Evolutionary conservation across 1,140 invertebrate species (phyloP), one percentile per base, ranked within the genome.

Genomic region (Teleogryllus occipitalis): DNA sequence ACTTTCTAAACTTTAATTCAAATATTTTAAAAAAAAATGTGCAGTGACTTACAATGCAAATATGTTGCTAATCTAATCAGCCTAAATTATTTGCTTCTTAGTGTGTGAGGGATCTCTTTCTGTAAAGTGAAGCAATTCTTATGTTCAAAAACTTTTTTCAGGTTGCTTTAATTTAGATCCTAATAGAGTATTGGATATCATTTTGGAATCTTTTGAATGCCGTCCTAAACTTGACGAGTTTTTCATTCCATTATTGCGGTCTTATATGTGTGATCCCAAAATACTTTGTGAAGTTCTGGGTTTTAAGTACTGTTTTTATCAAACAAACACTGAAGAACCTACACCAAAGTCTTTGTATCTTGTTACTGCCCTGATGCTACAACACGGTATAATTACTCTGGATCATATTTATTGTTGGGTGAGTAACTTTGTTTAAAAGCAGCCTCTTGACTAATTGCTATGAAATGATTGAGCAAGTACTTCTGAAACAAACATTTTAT

Each of bases 161-260:
- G 97, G 98, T 84, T 98, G 97, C 86, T 99, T 99, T 85, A 98
- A 99, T 89, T 90, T 99, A 83, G 98, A 99, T 88, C 98, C 98
- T 22, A 99, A 99, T 86, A 90, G 98, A 84, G 97, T 99, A 0
- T 87, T 99, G 80, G 98, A 99, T 85, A 93, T 99, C 79, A 94
- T 99, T 81, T 88, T 99, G 80, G 98, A 99, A 87, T 95, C 96
- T 15, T 99, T 99, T 89, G 98, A 99, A 86, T 94, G 93, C 82
- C 91, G 94, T 80, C 92, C 94, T 8, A 85, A 90, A 74, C 82
- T 85, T 14, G 81, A 85, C 78, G 80, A 86, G 15, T 88, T 97
- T 82, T 98, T 97, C 86, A 93, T 97, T 85, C 91, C 93, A 12
- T 86, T 98, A 47, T 90, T 98, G 77, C 91, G 91, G 82, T 92